Conservation (phyloP, 2,113 vertebrate genomes). For the Psilopsiagon aymara region DNA sequence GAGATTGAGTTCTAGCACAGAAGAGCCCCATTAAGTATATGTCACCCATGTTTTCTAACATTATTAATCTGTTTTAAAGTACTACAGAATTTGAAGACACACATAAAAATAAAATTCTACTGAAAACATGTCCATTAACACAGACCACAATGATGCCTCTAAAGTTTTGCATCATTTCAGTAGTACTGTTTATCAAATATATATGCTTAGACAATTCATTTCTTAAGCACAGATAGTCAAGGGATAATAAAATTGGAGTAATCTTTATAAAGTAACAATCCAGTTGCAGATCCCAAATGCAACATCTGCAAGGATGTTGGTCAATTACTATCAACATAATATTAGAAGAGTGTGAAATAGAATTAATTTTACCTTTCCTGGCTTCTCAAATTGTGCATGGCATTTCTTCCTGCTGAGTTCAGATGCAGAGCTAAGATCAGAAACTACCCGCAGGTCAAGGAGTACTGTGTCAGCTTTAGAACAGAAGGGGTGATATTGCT, state of each 20-base stretch:
- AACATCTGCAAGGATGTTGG: neutral
- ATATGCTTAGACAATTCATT: slow-evolving; percentile 47
- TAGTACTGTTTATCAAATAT: slow-evolving; percentile 37
- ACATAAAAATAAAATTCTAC: neutral
- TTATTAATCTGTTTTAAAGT: slow-evolving; percentile 55
- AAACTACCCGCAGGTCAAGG: slow-evolving; percentile 29
- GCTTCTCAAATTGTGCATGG: neutral
- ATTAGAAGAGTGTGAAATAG: slow-evolving; percentile 40
- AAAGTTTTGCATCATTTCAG: slow-evolving; percentile 53
- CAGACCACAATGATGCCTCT: neutral
- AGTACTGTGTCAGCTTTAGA: slow-evolving; percentile 29
- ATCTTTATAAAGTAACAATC: slow-evolving; percentile 59
- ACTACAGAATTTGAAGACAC: slow-evolving; percentile 29
- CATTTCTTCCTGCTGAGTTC: slow-evolving; percentile 39
- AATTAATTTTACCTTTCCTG: slow-evolving; percentile 56
- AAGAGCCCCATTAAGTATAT: slow-evolving; percentile 51
- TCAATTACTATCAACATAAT: slow-evolving; percentile 41
- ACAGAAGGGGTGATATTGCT: slow-evolving; percentile 29
- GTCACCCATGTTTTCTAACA: slow-evolving; percentile 49
- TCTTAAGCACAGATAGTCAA: slow-evolving; percentile 42
- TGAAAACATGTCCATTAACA: slow-evolving; percentile 34
- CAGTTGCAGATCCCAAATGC: slow-evolving; percentile 41
- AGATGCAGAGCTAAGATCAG: slow-evolving; percentile 34
- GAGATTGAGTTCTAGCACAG: slow-evolving; percentile 26
- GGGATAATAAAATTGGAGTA: slow-evolving; percentile 50